phyloP scores from a whole-genome alignment of 2,888 invertebrate genomes.

The Eupeodes latifasciatus region DNA sequence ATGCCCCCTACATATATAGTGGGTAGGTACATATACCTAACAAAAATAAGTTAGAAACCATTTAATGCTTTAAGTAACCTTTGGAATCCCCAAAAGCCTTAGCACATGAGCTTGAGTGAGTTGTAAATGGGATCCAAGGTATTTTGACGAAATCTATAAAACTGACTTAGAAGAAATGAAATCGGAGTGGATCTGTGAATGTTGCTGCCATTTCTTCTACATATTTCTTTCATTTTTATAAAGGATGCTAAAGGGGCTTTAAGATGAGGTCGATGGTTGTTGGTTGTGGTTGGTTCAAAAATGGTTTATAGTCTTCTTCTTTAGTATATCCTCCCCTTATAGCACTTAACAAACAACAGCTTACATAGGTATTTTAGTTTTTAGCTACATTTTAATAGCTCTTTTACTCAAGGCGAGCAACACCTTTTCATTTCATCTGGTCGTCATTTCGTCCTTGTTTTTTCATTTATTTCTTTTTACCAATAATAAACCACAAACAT shows the following conservation, averaged over 20 bases:
- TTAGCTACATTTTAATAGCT: slow-evolving; percentile 51
- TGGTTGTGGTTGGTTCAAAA: not conserved
- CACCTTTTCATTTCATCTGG: slow-evolving; percentile 54
- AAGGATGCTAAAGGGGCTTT: not conserved
- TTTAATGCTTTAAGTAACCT: slow-evolving; percentile 49
- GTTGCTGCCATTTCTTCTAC: not conserved
- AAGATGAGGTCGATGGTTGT: not conserved
- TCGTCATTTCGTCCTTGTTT: slow-evolving; percentile 1
- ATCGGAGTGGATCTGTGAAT: not conserved
- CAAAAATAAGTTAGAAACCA: slow-evolving; percentile 37
- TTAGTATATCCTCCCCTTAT: slow-evolving; percentile 22
- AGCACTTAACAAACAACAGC: slow-evolving; percentile 49
- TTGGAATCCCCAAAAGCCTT: slow-evolving; percentile 20
- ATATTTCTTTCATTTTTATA: not conserved
- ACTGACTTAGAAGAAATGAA: slow-evolving; percentile 19
- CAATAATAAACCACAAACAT: slow-evolving; percentile 66
- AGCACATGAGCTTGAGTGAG: slow-evolving; percentile 29
- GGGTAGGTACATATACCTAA: not conserved
- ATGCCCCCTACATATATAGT: not conserved
- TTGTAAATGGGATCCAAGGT: slow-evolving; percentile 26
- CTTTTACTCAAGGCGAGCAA: slow-evolving; percentile 1
- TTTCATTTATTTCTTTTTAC: slow-evolving; percentile 15
- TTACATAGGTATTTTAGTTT: slow-evolving; percentile 44
- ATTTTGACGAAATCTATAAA: slow-evolving; percentile 62
- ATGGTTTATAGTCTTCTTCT: slow-evolving; percentile 48